phyloP scores from a whole-genome alignment of 2,888 invertebrate genomes.

The Brachypterus glaber region DNA sequence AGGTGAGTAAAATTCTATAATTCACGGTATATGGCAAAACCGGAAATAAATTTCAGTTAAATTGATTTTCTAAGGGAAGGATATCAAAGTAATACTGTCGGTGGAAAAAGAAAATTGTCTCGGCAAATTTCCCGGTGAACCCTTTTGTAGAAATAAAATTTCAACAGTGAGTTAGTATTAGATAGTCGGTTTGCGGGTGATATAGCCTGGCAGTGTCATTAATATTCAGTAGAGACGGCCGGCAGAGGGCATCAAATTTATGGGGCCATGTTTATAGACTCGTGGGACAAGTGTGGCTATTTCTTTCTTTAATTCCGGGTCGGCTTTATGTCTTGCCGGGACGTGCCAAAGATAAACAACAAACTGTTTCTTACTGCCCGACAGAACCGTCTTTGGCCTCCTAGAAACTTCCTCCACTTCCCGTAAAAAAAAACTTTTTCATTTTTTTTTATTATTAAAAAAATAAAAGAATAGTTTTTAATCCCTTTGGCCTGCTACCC shows the following conservation, averaged over 20 bases:
- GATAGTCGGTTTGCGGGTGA: constrained; percentile 27
- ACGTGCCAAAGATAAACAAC: constrained; percentile 37
- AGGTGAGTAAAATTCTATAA: too few relatives aligned
- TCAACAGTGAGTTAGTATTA: background rate
- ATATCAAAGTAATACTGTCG: too few relatives aligned
- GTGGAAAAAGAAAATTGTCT: too few relatives aligned
- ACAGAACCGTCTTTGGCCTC: background rate
- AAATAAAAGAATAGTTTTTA: too few relatives aligned
- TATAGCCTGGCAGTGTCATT: constrained; percentile 38
- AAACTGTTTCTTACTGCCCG: constrained; percentile 16
- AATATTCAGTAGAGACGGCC: constrained; percentile 40
- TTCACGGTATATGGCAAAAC: too few relatives aligned
- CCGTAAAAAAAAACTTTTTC: too few relatives aligned
- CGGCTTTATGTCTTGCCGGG: constrained; percentile 40
- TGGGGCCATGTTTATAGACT: constrained; percentile 44
- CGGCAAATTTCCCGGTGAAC: too few relatives aligned
- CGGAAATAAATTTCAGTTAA: too few relatives aligned
- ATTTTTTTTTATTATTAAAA: too few relatives aligned
- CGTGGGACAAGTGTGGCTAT: constrained; percentile 42
- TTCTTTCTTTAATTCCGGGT: constrained; percentile 42
- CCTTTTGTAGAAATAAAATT: too few relatives aligned
- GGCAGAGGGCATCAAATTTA: constrained; percentile 42
- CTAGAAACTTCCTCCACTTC: background rate
- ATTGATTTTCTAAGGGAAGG: too few relatives aligned
- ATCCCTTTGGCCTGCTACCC: too few relatives aligned